Evolutionary conservation across 2,113 vertebrate species (phyloP).

Genomic region (Brienomyrus longianalis): DNA sequence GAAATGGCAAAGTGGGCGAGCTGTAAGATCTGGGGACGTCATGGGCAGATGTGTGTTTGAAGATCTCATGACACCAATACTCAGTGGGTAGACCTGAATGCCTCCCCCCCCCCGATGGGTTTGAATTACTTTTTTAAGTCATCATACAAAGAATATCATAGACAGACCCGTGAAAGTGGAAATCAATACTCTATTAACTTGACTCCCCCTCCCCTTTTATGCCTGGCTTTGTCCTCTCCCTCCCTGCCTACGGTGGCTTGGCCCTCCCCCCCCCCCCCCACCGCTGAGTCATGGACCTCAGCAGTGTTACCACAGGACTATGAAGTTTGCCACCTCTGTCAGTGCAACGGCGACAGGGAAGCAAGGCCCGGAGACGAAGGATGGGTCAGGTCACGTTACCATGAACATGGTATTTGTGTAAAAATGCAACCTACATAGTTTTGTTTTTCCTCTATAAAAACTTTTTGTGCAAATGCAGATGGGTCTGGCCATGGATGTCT

Average conservation of each 20-base stretch:
- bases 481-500: no score
- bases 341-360: neutral
- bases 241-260: neutral
- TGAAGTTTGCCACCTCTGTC: neutral
- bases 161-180: neutral
- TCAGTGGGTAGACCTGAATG: neutral
- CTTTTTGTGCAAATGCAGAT: no score
- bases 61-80: neutral
- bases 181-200: slow-evolving; percentile 4
- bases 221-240: neutral
- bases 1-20: neutral
- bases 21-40: neutral
- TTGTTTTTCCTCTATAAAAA: neutral
- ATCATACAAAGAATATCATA: slow-evolving; percentile 2
- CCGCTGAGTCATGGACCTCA: neutral
- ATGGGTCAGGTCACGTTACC: neutral
- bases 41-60: neutral
- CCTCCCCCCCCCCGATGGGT: neutral
- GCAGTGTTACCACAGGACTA: neutral
- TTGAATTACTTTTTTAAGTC: slow-evolving; percentile 2
- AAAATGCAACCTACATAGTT: neutral
- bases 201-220: neutral
- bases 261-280: neutral
- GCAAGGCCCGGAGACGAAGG: neutral
- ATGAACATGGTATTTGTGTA: neutral